These are phyloP conservation scores for Salvator merianae DNA, from an alignment of 2,113 vertebrate species.

Conservation along the genomic window DNA sequence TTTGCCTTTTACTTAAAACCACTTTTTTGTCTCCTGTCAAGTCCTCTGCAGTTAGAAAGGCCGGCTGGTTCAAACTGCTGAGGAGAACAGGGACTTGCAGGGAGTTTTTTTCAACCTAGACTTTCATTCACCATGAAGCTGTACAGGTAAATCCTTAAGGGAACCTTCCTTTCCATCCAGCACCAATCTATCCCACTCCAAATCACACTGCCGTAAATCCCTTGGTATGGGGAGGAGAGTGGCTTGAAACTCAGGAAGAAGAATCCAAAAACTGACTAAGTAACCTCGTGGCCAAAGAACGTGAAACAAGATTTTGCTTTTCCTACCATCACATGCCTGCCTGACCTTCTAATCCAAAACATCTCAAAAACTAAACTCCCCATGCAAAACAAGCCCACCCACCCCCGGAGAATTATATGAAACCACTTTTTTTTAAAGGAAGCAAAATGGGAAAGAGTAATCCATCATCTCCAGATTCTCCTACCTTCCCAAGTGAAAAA, in stretches of 20 bases:
- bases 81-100: conserved; percentile 30
- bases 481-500: not conserved
- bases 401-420: conserved; percentile 35
- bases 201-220: not conserved
- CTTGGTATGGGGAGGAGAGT: not conserved
- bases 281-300: conserved; percentile 18
- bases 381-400: conserved; percentile 6
- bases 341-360: not conserved
- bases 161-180: conserved; percentile 24
- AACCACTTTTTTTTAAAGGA: not conserved
- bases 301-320: conserved; percentile 5
- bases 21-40: conserved; percentile 45
- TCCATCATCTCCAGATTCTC: not conserved
- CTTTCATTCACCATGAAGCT: conserved; percentile 35
- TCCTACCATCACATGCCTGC: conserved; percentile 29
- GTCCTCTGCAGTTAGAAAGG: conserved; percentile 27
- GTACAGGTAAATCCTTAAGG: conserved; percentile 42
- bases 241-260: conserved; percentile 45
- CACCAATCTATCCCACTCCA: not conserved
- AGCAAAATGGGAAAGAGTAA: not conserved
- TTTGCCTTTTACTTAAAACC: conserved; percentile 39
- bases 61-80: not conserved
- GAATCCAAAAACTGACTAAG: conserved; percentile 68
- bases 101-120: conserved; percentile 43
- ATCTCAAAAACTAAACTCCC: conserved; percentile 42